These are phyloP conservation scores for Bhutanitis thaidina DNA, from an alignment of 2,888 invertebrate species.

Conservation along the genomic window DNA sequence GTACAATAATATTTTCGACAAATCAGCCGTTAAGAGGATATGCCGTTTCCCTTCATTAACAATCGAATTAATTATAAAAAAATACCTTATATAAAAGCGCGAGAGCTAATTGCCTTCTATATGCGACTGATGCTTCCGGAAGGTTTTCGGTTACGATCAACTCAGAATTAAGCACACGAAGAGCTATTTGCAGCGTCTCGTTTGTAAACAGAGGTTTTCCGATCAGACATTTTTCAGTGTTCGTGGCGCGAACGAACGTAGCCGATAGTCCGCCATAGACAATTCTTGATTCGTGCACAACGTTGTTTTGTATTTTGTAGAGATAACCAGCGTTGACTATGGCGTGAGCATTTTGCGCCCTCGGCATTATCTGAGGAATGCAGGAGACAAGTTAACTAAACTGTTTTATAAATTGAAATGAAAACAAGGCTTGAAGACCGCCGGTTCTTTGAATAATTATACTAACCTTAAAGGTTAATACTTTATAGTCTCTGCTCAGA, in stretches of 20 bases:
- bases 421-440: too few species aligned
- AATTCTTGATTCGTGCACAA: constrained; percentile 58
- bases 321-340: constrained; percentile 87
- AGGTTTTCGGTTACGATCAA: constrained; percentile 53
- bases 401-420: too few species aligned
- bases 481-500: constrained; percentile 25
- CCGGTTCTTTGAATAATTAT: too few species aligned
- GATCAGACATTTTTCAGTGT: constrained; percentile 69
- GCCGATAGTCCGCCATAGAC: constrained; percentile 80
- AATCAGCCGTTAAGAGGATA: too few species aligned
- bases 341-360: constrained; percentile 85
- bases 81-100: constrained; percentile 83
- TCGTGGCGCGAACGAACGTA: constrained; percentile 58
- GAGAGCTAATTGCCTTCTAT: constrained; percentile 79
- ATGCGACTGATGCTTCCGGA: constrained; percentile 80
- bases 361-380: constrained; percentile 81
- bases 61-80: too few species aligned
- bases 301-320: constrained; percentile 42
- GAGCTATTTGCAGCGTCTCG: constrained; percentile 52
- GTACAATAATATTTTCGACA: too few species aligned
- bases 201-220: constrained; percentile 60
- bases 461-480: constrained; percentile 17
- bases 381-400: too few species aligned
- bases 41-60: too few species aligned
- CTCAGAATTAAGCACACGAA: constrained; percentile 41